phyloP scores from a whole-genome alignment of 1,140 invertebrate genomes.

The Frieseomelitta varia region DNA sequence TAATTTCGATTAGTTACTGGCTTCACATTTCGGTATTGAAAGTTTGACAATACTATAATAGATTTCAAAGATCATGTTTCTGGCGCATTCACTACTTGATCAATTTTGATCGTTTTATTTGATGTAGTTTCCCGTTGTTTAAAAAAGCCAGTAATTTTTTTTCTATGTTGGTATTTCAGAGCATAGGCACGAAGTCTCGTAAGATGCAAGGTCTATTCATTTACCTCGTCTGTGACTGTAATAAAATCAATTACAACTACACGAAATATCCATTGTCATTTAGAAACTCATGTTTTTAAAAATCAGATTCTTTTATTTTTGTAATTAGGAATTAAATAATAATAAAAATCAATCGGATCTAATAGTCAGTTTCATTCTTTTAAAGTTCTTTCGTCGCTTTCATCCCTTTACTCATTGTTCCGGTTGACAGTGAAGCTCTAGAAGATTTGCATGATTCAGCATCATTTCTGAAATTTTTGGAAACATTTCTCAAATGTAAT shows the following conservation, averaged over 20 bases:
- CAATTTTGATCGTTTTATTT: no score
- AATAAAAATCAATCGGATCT: no score
- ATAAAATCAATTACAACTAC: neutral
- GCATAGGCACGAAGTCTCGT: no score
- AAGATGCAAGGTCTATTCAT: no score
- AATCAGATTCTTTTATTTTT: neutral
- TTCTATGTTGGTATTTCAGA: no score
- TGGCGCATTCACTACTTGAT: no score
- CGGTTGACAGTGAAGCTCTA: neutral
- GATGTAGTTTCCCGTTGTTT: no score
- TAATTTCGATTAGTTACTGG: no score
- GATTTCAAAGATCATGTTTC: no score
- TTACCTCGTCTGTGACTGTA: neutral
- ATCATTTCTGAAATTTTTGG: conserved; percentile 28
- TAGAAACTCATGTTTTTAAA: neutral
- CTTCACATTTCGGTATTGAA: no score
- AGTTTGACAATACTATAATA: no score
- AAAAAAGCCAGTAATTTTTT: no score
- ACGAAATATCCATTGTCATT: neutral
- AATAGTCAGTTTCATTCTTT: neutral
- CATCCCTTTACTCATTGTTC: neutral
- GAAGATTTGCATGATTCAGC: conserved; percentile 5
- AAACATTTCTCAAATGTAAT: neutral
- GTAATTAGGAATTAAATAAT: neutral
- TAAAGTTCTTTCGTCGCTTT: neutral